Evolutionary conservation across 1,140 invertebrate genomes (phyloP).

Genomic region (Lepidotrigona ventralis): DNA sequence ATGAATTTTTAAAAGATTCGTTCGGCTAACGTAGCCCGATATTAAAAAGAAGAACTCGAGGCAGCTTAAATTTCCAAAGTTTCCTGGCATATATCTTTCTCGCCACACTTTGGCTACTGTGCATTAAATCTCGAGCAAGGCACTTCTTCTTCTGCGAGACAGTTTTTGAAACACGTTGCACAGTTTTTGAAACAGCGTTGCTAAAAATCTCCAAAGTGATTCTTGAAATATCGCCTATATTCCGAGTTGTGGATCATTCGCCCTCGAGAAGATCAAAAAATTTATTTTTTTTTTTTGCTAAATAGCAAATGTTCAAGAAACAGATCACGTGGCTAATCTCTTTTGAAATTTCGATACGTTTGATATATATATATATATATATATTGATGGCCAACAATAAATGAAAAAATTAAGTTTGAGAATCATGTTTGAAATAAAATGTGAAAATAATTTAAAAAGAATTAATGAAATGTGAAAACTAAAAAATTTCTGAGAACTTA

Average conservation of each 20-base stretch:
- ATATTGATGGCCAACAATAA: no score
- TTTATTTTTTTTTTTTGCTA: no score
- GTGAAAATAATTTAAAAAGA: no score
- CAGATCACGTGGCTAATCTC: not conserved
- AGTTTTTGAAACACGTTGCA: conserved; percentile 2
- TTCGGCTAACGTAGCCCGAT: not conserved
- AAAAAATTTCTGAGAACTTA: no score
- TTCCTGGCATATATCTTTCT: not conserved
- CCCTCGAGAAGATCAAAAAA: not conserved
- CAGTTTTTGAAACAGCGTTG: no score
- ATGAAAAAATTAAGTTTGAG: no score
- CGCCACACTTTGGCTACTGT: not conserved
- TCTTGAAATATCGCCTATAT: not conserved
- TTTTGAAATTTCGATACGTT: not conserved
- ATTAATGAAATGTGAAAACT: no score
- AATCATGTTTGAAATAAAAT: no score
- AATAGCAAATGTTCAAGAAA: not conserved
- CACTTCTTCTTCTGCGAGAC: not conserved
- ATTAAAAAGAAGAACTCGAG: not conserved
- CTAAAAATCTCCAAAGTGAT: conserved; percentile 2
- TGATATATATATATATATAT: no score
- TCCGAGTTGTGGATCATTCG: not conserved
- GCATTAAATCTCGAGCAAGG: not conserved
- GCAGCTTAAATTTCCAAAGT: not conserved
- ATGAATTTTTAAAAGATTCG: not conserved